Base-by-base conservation (phyloP, 2,113 vertebrate species). In the Hyperoodon ampullatus region DNA sequence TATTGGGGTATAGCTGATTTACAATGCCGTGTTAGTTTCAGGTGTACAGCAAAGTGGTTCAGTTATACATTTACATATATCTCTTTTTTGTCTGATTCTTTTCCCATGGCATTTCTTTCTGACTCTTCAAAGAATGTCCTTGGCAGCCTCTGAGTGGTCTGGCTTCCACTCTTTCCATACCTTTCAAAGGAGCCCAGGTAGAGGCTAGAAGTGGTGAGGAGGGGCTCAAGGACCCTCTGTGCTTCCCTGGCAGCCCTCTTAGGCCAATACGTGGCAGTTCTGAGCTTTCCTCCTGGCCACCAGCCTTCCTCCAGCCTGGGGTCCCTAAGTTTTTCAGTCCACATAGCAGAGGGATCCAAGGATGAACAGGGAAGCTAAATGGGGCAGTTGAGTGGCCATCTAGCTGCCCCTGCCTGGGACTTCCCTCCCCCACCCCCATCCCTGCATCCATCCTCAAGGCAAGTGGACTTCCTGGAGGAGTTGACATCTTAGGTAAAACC, bases 241-340 rank as follows among this genome's bases (percentile, higher is more conserved):
- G 0, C 9, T 28, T 94, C 13, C 24, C 6, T 0, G 26, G 39
- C 4, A 35, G n/a, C 53, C 44, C 23, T 44, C 11, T 24, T 26
- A 63, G 50, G 39, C 50, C n/a, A 96, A 83, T 53, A 95, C 94
- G 83, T 96, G 96, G 92, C 86, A 90, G 61, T 61, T 68, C 89
- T 58, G 92, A 96, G 92, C 72, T 82, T 95, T 55, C 72, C n/a
- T 39, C 70, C 21, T 21, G 26, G 35, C 30, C 42, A 26, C 12
- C 44, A 13, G 35, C 26, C 19, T 61, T 90, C 18, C 44, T 75
- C 30, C 39, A 33, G 30, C n/a, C 15, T 15, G 28, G 2, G 28
- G 26, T 42, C 30, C 4, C 58, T 55, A 33, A 35, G 33, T 21
- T 58, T 82, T 39, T 9, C 53, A n/a, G 68, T 30, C 2, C 65